A percentile compares a stretch with the other conserved stretches of the same genome.
Evolutionary conservation across 1,140 invertebrate genomes (phyloP).

Genomic region (Bombus consobrinus): DNA sequence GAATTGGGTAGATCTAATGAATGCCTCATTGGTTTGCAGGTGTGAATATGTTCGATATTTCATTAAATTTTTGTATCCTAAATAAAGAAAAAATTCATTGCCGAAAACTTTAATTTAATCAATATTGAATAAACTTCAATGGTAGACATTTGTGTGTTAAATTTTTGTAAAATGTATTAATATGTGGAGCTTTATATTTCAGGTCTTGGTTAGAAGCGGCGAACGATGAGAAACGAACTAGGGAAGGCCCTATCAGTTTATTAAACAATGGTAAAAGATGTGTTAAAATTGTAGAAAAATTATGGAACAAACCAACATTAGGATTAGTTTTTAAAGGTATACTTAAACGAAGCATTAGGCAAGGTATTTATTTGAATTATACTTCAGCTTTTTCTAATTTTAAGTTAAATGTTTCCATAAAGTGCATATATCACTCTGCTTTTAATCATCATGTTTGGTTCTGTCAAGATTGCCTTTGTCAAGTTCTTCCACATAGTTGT

Average conservation of each 20-base stretch:
- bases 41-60: conserved; percentile 48
- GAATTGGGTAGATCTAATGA: conserved; percentile 69
- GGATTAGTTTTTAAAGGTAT: conserved; percentile 61
- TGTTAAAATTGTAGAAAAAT: conserved; percentile 49
- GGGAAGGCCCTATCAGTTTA: conserved; percentile 53
- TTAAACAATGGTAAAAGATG: background rate
- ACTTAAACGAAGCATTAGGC: background rate
- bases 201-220: conserved; percentile 75
- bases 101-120: background rate
- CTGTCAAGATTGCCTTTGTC: conserved; percentile 59
- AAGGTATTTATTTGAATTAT: conserved; percentile 19
- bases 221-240: conserved; percentile 59
- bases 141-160: background rate
- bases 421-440: background rate
- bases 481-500: conserved; percentile 59
- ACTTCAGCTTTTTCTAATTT: background rate
- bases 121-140: background rate
- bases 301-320: conserved; percentile 69
- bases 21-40: conserved; percentile 75
- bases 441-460: conserved; percentile 3
- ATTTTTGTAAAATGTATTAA: background rate
- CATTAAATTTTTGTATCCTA: background rate
- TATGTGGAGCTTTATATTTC: conserved; percentile 21
- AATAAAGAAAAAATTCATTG: background rate
- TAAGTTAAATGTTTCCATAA: background rate